Evolutionary conservation across 2,797 vertebrate species (phyloP).

Genomic region (Myiotriccus ornatus): DNA sequence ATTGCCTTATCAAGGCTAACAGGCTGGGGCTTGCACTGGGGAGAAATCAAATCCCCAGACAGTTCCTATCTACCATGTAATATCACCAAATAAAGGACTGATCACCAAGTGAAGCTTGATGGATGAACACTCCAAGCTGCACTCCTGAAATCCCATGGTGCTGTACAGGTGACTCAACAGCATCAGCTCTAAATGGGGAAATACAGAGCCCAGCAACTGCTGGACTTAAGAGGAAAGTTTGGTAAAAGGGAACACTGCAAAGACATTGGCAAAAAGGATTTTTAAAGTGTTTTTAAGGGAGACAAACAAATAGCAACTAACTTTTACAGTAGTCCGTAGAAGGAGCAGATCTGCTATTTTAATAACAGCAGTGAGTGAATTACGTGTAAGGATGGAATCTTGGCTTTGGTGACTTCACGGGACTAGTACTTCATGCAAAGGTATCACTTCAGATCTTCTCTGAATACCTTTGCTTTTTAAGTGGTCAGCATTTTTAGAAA

Average conservation of each 20-base stretch:
- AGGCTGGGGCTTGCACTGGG: neutral
- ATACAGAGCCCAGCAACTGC: neutral
- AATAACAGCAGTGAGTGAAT: neutral
- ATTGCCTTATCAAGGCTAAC: neutral
- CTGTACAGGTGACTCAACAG: neutral
- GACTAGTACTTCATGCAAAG: neutral
- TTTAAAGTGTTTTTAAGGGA: neutral
- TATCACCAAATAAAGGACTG: neutral
- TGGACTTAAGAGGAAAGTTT: neutral
- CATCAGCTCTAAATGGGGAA: neutral
- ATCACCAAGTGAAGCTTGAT: neutral
- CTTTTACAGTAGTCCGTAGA: neutral
- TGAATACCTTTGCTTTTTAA: neutral
- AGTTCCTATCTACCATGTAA: neutral
- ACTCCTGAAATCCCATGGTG: neutral
- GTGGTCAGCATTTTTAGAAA: neutral
- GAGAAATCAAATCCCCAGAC: neutral
- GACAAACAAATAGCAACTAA: neutral
- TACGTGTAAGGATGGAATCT: neutral
- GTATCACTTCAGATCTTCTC: neutral
- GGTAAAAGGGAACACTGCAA: neutral
- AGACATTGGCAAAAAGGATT: neutral
- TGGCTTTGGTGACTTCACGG: neutral
- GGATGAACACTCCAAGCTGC: neutral
- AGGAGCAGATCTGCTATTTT: neutral